Base-by-base conservation (phyloP, 2,113 vertebrate species). In the Bubalus kerabau region DNA sequence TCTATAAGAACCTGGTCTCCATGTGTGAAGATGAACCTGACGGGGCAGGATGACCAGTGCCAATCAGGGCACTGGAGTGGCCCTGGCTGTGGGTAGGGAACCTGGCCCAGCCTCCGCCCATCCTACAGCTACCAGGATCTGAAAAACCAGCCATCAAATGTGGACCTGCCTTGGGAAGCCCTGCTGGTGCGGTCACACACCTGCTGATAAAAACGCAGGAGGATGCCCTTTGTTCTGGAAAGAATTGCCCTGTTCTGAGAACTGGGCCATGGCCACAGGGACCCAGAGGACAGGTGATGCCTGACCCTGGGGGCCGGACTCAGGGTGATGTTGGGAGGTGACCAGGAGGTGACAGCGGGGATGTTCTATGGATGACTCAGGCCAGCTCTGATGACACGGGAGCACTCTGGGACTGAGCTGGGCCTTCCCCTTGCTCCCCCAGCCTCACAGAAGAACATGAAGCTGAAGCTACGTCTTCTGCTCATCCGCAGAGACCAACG, bases 231-330 rank as follows among this genome's bases (percentile, higher is more conserved):
- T 81, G 56, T 23, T 60, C 56, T 87, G 67, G 52, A 16, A 2
- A 11, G 26, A 78, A 9, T 3, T 46, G 28, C 26, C 46, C 23
- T 43, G 46, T 62, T 24, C 46, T 32, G 24, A 74, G 46, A 74
- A 17, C 46, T 4, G 28, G 40, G 64, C 30, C 1, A 2, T 12
- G 48, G 23, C 10, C 80, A 52, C 43, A 50, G 21, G 8, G 71
- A 43, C 40, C 71, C 23, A 6, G 36, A 7, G 10, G 56, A 56
- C 0, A 2, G 1, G 8, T 40, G 67, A 74, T 12, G 3, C 23
- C 3, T 3, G 11, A 6, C 46, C 46, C 54, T 3, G 7, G 19
- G 10, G n/a, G n/a, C n/a, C 0, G 1, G n/a, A 40, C 19, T 23
- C n/a, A 74, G n/a, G 19, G 67, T 23, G 67, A 74, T 5, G 0